Base-by-base conservation (phyloP, 2,113 vertebrate species). In the Brachyistius frenatus region DNA sequence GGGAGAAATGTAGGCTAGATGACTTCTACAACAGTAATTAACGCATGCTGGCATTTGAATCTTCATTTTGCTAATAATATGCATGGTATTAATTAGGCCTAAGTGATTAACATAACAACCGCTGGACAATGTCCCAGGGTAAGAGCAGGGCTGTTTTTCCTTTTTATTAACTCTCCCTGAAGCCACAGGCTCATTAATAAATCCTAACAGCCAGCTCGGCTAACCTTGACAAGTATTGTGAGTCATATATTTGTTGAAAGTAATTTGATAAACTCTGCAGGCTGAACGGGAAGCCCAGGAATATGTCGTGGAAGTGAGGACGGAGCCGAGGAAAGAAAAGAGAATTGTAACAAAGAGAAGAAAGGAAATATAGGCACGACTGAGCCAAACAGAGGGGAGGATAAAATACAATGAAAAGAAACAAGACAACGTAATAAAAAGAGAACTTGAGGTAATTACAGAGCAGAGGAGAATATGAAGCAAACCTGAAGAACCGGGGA, bases 31-130 rank as follows among this genome's bases (percentile, higher is more conserved):
- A 83, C 83, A 85, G 88, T 93, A 94, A 93, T 93, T 93, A 95
- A 93, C 83, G 66, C 87, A 89, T 89, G 67, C 80, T 78, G 87
- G 84, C 88, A 91, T 93, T 94, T 90, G 89, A 92, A 79, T 94
- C 86, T 89, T 85, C 90, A 87, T 78, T 91, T 91, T 89, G 86
- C 80, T 95, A 95, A 96, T 95, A 85, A 88, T 91, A 95, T 92
- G 94, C 88, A 88, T 92, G 89, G 66, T 92, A 91, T 94, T 96
- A 95, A 94, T 94, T 94, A 94, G 84, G 81, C 65, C 83, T 63
- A 46, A 86, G 74, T 86, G 32, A 94, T 96, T 95, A 93, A 92
- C 89, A 93, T 94, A 94, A 89, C 71, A 92, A 87, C 85, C 86
- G 78, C 86, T 89, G 91, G 92, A 90, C 91, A 86, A 75, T 90